These are phyloP conservation scores for Zapus hudsonius DNA, from an alignment of 2,113 vertebrate species.

Conservation along the genomic window DNA sequence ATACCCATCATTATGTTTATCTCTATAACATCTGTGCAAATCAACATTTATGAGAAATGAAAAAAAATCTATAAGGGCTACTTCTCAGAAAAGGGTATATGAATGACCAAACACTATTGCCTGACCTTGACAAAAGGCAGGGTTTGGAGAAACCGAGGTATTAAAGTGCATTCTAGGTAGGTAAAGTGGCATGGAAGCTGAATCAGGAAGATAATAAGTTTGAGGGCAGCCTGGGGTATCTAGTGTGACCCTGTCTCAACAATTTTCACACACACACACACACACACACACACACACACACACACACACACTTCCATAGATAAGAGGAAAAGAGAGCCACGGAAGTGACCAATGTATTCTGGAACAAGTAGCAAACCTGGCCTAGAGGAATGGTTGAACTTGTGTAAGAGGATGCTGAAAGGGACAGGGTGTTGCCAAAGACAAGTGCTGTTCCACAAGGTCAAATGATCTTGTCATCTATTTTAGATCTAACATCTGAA, in stretches of 20 bases:
- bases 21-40: not conserved
- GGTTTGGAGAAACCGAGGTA: not conserved
- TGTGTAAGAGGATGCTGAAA: not conserved
- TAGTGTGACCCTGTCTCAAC: not conserved
- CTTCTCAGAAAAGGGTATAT: not conserved
- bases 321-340: not conserved
- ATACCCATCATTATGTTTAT: not conserved
- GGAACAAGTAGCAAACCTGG: not conserved
- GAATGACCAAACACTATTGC: not conserved
- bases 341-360: not conserved
- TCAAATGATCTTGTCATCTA: not conserved
- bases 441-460: not conserved
- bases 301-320: not conserved
- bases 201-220: not conserved
- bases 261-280: not conserved
- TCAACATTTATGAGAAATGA: not conserved
- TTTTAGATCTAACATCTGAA: constrained; percentile 40
- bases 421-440: not conserved
- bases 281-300: not conserved
- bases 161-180: not conserved
- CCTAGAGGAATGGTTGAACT: not conserved
- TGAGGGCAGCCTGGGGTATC: not conserved
- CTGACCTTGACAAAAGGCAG: not conserved
- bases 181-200: not conserved
- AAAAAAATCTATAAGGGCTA: not conserved